Base-by-base conservation (phyloP, 2,797 vertebrate species). In the Manis crassicaudata region DNA sequence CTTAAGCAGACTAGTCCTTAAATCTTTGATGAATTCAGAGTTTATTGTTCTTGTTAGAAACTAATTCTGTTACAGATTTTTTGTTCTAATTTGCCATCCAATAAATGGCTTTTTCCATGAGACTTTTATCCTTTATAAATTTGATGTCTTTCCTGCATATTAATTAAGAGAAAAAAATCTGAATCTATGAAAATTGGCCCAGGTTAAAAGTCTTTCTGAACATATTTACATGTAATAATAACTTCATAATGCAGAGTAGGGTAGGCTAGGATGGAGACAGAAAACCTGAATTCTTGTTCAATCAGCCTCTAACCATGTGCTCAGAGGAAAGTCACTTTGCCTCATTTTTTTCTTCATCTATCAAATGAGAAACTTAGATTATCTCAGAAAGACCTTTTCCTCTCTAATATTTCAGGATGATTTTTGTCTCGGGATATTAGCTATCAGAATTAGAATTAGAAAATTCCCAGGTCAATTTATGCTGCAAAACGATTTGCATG, bases 331-430 rank as follows among this genome's bases (percentile, higher is more conserved):
- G 65, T 90, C 76, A 56, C 73, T 89, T 73, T 35, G 63, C 35
- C 32, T 92, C 32, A 10, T 92, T 80, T 90, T 92, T 80, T 90
- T 92, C 56, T 50, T 88, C 77, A 62, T 91, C 79, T 93, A 37
- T 82, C 67, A 84, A 68, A 76, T 75, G 37, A 88, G 35, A 35
- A 81, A 54, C 25, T 88, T 83, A 40, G 32, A 40, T 68, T 27
- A 52, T 82, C 60, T 94, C 40, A 63, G 52, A 89, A 82, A 52
- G 12, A 2, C 25, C 70, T 73, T 85, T 77, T 67, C 10, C 9
- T 3, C 29, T 83, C 12, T 60, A 46, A 16, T 85, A 56, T 79
- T 93, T 93, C 65, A 46, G 70, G n/a, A 62, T 62, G 32, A 73
- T 62, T 95, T 95, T 77, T 90, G 21, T 85, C 85, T 79, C 73